Evolutionary conservation across 2,888 invertebrate genomes (phyloP).

Genomic region (Pollenia labialis): DNA sequence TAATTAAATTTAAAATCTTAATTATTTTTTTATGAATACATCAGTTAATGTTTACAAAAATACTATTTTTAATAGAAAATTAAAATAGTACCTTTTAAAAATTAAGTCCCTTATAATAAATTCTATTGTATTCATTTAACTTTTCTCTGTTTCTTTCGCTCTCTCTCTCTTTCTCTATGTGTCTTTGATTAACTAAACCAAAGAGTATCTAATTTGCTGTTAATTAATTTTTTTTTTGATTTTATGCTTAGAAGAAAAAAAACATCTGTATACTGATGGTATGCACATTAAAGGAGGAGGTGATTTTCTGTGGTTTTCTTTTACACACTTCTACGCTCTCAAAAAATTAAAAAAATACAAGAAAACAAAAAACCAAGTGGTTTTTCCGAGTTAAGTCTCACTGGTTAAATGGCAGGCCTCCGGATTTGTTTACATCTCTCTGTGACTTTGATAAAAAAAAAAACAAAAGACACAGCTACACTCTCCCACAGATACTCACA

Average conservation of each 20-base stretch:
- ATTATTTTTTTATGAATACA: too few species aligned
- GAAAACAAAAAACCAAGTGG: conserved; percentile 38
- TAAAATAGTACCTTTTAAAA: too few species aligned
- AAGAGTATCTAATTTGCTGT: conserved; percentile 24
- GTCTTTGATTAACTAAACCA: background rate
- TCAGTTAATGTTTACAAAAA: too few species aligned
- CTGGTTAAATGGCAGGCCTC: conserved; percentile 57
- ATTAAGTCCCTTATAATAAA: too few species aligned
- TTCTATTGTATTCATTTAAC: too few species aligned
- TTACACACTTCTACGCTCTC: conserved; percentile 2
- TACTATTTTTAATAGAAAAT: too few species aligned
- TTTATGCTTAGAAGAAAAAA: background rate
- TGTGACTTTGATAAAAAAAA: conserved; percentile 43
- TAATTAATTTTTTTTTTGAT: background rate
- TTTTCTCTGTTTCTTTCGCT: background rate
- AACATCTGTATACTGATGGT: conserved; percentile 30
- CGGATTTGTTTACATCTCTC: conserved; percentile 68
- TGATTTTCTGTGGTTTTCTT: conserved; percentile 11
- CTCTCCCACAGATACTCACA: background rate
- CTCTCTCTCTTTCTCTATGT: background rate
- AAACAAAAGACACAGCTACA: background rate
- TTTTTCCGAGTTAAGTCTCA: conserved; percentile 56
- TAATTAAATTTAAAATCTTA: too few species aligned
- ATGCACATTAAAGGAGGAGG: conserved; percentile 56
- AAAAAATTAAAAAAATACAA: background rate